Evolutionary conservation across 2,113 vertebrate genomes (phyloP).

Genomic region (Sinocyclocheilus rhinocerous): DNA sequence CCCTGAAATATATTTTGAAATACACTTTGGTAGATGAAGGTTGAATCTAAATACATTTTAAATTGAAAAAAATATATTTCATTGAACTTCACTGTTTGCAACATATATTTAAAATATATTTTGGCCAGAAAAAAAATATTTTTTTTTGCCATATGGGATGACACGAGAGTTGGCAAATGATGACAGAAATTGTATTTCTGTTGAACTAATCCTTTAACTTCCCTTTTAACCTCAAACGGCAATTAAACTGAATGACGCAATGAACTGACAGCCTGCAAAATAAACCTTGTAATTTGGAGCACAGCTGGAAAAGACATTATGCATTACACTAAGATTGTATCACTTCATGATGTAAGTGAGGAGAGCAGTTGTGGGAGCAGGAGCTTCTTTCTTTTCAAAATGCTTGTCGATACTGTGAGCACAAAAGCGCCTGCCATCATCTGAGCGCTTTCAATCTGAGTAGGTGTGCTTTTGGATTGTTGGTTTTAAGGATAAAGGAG

Average conservation of each 20-base stretch:
- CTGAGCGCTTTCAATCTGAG: slow-evolving; percentile 50
- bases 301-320: slow-evolving; percentile 26
- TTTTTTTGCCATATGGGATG: background rate
- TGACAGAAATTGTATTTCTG: background rate
- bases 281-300: slow-evolving; percentile 8
- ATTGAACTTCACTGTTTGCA: background rate
- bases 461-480: slow-evolving; percentile 23
- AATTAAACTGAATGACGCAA: slow-evolving; percentile 5
- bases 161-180: background rate
- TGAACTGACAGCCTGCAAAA: slow-evolving; percentile 16
- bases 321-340: slow-evolving; percentile 3
- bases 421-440: slow-evolving; percentile 39
- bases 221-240: background rate
- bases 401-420: slow-evolving; percentile 36
- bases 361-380: background rate
- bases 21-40: too few relatives aligned
- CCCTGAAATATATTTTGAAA: too few relatives aligned
- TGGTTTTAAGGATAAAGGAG: slow-evolving; percentile 48
- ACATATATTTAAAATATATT: background rate
- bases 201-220: background rate
- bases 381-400: background rate
- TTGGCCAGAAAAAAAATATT: too few relatives aligned
- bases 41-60: too few relatives aligned
- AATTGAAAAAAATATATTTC: too few relatives aligned
- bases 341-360: background rate